These are phyloP conservation scores for Pempheris klunzingeri DNA, from an alignment of 2,797 vertebrate species.

Conservation along the genomic window DNA sequence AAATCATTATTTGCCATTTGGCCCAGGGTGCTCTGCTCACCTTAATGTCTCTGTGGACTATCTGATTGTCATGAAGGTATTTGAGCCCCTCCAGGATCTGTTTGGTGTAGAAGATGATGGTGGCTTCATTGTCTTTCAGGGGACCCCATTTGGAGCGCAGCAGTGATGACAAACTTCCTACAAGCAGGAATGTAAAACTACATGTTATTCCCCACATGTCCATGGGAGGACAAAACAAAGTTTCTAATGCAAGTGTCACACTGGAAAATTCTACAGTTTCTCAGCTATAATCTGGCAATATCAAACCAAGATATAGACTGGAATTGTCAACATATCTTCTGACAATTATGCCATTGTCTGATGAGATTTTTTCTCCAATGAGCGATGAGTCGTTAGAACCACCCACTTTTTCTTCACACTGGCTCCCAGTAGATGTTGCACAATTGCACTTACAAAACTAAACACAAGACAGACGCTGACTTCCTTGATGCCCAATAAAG, in stretches of 20 bases:
- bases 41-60: slow-evolving; percentile 95
- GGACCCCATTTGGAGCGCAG: slow-evolving; percentile 95
- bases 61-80: slow-evolving; percentile 94
- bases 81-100: slow-evolving; percentile 92
- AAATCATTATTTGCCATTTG: neutral
- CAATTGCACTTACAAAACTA: slow-evolving; percentile 34
- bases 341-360: neutral
- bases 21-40: slow-evolving; percentile 65
- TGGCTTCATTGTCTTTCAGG: slow-evolving; percentile 93
- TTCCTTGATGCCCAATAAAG: slow-evolving; percentile 31
- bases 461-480: slow-evolving; percentile 11
- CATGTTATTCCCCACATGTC: neutral
- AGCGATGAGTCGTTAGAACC: slow-evolving; percentile 29
- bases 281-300: neutral
- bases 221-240: neutral
- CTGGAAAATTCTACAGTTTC: neutral
- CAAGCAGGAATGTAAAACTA: neutral
- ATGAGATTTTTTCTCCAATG: slow-evolving; percentile 1
- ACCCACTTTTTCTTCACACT: slow-evolving; percentile 50
- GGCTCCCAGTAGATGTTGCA: slow-evolving; percentile 35
- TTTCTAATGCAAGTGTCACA: neutral
- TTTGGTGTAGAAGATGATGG: slow-evolving; percentile 93
- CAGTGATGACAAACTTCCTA: slow-evolving; percentile 93
- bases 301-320: neutral
- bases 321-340: neutral